Evolutionary conservation across 2,113 vertebrate genomes (phyloP).

Genomic region (Larimichthys polyactis): DNA sequence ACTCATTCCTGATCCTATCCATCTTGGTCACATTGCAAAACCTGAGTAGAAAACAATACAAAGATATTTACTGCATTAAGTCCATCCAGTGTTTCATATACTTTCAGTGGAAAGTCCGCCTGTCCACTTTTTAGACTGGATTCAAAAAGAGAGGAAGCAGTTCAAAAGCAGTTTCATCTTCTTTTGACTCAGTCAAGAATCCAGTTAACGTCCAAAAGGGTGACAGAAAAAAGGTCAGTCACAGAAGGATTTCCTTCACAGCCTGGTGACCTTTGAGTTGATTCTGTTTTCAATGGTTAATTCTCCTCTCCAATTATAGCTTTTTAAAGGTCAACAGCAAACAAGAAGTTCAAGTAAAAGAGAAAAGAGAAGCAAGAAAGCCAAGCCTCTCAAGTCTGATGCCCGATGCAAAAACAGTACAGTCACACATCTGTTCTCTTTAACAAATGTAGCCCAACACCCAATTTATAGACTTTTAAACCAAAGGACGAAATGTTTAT

Average conservation of each 20-base stretch:
- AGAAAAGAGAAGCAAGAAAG: neutral
- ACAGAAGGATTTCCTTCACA: neutral
- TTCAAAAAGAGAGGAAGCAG: neutral
- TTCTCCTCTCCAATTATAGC: neutral
- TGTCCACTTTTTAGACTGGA: neutral
- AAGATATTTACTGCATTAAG: neutral
- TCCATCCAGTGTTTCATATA: constrained; percentile 16
- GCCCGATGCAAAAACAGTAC: neutral
- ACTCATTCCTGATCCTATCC: too few species aligned
- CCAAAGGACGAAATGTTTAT: neutral
- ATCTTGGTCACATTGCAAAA: neutral
- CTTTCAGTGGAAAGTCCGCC: neutral
- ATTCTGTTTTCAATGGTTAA: neutral
- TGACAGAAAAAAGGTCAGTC: neutral
- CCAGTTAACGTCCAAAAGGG: too few species aligned
- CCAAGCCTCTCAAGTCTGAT: neutral
- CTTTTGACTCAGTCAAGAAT: neutral
- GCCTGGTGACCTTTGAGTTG: neutral
- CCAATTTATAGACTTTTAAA: neutral
- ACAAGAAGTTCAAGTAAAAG: neutral
- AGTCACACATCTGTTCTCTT: neutral
- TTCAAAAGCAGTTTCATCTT: neutral
- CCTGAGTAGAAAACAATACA: too few species aligned
- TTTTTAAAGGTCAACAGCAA: neutral
- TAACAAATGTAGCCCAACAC: neutral